Conservation (phyloP, 1,140 invertebrate genomes). For the Tetragnatha versicolor region DNA sequence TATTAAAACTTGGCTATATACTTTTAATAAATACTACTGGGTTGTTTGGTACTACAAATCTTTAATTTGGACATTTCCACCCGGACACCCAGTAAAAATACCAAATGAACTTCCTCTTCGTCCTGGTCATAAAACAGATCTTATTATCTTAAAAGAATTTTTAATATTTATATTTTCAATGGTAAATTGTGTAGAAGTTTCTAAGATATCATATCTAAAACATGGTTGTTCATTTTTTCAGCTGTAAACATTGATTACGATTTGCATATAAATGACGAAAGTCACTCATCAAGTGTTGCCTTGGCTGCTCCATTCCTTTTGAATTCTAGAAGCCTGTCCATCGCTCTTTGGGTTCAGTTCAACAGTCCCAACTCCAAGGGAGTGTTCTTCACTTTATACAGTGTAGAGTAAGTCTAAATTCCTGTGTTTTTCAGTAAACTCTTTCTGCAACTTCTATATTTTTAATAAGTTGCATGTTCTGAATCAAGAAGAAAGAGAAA, state of each 20-base stretch:
- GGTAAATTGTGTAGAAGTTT: too few relatives aligned
- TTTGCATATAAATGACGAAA: conserved; percentile 88
- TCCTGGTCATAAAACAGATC: too few relatives aligned
- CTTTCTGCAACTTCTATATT: not conserved
- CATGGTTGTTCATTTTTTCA: conserved; percentile 13
- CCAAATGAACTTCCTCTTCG: not conserved
- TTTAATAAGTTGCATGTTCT: not conserved
- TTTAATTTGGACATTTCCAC: too few relatives aligned
- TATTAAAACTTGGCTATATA: too few relatives aligned
- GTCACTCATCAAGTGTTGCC: conserved; percentile 81
- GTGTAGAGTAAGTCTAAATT: conserved; percentile 69
- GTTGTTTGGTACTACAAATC: too few relatives aligned
- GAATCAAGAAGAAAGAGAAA: not conserved
- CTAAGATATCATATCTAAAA: not conserved
- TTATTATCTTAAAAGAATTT: too few relatives aligned
- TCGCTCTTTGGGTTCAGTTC: conserved; percentile 96
- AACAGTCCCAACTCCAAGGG: conserved; percentile 86
- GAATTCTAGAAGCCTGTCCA: conserved; percentile 73
- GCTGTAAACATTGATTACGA: conserved; percentile 94
- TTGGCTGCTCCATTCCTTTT: conserved; percentile 89
- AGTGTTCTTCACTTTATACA: conserved; percentile 92
- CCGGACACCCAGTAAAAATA: not conserved
- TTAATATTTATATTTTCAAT: too few relatives aligned
- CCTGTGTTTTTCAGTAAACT: not conserved
- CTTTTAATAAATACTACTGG: too few relatives aligned